A percentile compares a stretch with the other conserved stretches of the same genome.
phyloP scores from a whole-genome alignment of 2,888 invertebrate species.

The Hipparchia sbordonii region DNA sequence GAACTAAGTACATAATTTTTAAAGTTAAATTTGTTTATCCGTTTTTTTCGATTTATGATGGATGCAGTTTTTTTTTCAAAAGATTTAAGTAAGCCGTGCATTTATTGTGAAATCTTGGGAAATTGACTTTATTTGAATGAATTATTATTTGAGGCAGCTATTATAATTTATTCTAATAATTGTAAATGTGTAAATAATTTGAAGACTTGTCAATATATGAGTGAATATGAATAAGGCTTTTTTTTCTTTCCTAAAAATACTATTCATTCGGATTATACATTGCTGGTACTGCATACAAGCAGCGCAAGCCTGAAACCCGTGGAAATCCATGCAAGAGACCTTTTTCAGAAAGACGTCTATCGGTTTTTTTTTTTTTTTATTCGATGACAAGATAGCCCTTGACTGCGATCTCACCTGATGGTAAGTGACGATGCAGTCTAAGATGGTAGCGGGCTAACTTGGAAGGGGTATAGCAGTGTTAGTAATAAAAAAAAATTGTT shows the following conservation, averaged over 20 bases:
- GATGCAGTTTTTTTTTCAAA: not conserved
- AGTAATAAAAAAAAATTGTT: not conserved
- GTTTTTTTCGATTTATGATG: not conserved
- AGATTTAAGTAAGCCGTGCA: conserved; percentile 13
- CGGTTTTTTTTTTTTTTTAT: too few species aligned
- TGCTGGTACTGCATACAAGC: too few species aligned
- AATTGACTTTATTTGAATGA: conserved; percentile 27
- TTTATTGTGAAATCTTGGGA: conserved; percentile 12
- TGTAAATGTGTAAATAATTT: conserved; percentile 77
- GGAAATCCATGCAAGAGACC: not conserved
- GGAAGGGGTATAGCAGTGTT: too few species aligned
- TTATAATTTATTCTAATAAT: conserved; percentile 42
- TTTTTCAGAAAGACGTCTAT: too few species aligned
- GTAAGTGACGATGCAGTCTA: too few species aligned
- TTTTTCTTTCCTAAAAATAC: not conserved
- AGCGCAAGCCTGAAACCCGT: not conserved
- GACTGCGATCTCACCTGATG: too few species aligned
- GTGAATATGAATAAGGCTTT: conserved; percentile 53
- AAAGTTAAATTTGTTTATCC: not conserved
- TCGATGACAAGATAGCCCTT: too few species aligned
- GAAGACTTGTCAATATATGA: conserved; percentile 74
- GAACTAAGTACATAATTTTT: too few species aligned
- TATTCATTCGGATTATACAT: too few species aligned
- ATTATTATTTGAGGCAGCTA: conserved; percentile 46
- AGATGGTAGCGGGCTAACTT: too few species aligned